Evolutionary conservation across 1,140 invertebrate genomes (phyloP), one percentile per base, ranked within the genome.

Genomic region (Chrysopa pallens): DNA sequence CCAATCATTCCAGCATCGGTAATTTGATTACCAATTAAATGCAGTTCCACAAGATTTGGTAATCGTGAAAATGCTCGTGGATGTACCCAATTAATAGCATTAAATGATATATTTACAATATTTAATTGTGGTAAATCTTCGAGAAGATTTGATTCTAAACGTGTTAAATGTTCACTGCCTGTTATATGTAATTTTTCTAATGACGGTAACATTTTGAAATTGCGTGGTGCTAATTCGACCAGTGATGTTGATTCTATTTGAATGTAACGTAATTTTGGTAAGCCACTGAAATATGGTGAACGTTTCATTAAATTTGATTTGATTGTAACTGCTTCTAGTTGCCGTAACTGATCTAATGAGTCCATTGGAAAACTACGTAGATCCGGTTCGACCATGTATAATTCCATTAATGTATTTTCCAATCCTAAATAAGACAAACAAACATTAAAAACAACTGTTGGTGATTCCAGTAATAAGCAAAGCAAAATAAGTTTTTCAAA

Each of bases 311-410:
- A 69, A 42, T 78, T 73, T 6, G 79, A 80, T 53, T 84, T 76
- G 44, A 87, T 68, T 0, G 85, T 88, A 28, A 89, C 69, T 1
- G 85, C 85, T 63, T 88, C 79, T 27, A 88, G 63, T 49, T 77
- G 76, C 45, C 74, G 72, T 43, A 87, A 62, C 47, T 78, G 77
- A 44, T 76, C 70, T 4, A 90, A 61, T 51, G 79, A 80, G 53
- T 87, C 82, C 2, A 77, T 68, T 0, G 85, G 84, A 29, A 88
- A 62, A 50, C 74, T 83, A 27, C 77, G 67, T 23, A 90, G 58
- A 49, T 80, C 78, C 8, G 83, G 79, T 60, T 90, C 85, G 1
- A 88, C 84, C 9, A 90, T 68, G 47, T 80, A 88, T 7, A 90
- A 67, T 62, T 89, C 84, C 48, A 86, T 69, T 14, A 89, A 57